A percentile compares a stretch with the other conserved stretches of the same genome.
phyloP scores from a whole-genome alignment of 2,113 vertebrate species.

The human region DNA sequence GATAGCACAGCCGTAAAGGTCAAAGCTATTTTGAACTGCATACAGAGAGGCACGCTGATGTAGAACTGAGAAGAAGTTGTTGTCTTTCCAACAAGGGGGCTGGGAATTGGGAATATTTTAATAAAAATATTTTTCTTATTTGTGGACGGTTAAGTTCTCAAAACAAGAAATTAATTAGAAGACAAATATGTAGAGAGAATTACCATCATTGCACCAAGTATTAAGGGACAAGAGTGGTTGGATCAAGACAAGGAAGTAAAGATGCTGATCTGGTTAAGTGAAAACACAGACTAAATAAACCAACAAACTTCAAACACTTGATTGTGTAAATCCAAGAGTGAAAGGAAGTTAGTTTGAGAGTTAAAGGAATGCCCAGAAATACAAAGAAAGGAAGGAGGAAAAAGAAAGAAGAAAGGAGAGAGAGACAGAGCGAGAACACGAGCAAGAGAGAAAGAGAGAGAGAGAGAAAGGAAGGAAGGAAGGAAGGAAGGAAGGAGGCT shows the following conservation, averaged over 20 bases:
- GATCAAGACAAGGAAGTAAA: background rate
- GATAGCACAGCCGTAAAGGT: constrained; percentile 52
- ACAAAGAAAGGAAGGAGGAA: background rate
- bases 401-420: background rate
- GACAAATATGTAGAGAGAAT: background rate
- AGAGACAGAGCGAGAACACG: no score
- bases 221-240: background rate
- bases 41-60: background rate
- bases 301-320: background rate
- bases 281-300: constrained; percentile 3
- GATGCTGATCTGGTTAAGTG: background rate
- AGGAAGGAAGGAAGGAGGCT: background rate
- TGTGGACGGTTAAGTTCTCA: background rate
- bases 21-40: constrained; percentile 60
- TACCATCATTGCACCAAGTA: background rate
- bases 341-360: background rate
- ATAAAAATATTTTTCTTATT: background rate
- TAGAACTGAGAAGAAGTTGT: background rate
- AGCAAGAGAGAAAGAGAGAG: no score
- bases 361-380: background rate
- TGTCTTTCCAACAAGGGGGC: background rate
- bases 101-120: background rate
- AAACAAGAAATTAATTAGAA: background rate
- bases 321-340: background rate
- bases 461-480: no score